These are phyloP conservation scores for Epizoanthus stellaris DNA, from an alignment of 92 coral and sea anemone species.

Conservation along the genomic window DNA sequence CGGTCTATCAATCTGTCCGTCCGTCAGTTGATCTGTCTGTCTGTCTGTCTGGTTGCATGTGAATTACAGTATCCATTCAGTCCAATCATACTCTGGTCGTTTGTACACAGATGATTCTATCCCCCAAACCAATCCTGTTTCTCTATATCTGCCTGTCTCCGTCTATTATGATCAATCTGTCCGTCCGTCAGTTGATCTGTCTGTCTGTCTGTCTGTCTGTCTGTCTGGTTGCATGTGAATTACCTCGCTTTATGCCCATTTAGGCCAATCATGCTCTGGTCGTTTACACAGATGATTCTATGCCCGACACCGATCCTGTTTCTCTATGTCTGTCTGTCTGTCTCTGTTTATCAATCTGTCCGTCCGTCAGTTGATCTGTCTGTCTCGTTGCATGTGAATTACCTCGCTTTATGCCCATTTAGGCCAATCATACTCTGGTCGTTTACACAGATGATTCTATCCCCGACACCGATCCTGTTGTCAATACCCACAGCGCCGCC, in stretches of 20 bases:
- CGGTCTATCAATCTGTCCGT: not conserved
- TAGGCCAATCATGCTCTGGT: constrained; percentile 92
- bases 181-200: not conserved
- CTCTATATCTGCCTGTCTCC: not conserved
- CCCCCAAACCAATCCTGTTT: constrained; percentile 89
- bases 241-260: constrained; percentile 89
- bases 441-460: constrained; percentile 88
- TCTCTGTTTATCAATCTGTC: not conserved
- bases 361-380: not conserved
- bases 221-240: not conserved
- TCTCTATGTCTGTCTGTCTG: not conserved
- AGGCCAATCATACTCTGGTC: constrained; percentile 95
- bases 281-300: constrained; percentile 87
- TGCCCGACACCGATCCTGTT: constrained; percentile 92
- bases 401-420: constrained; percentile 86
- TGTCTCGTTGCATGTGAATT: not conserved
- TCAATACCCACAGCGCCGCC: constrained; percentile 98
- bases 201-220: not conserved
- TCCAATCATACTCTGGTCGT: constrained; percentile 93
- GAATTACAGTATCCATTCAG: constrained; percentile 77
- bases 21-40: not conserved
- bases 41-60: not conserved
- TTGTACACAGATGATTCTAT: constrained; percentile 87
- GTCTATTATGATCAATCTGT: not conserved
- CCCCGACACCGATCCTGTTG: constrained; percentile 92